These are phyloP conservation scores for Polylopha cassiicola DNA, from an alignment of 2,888 invertebrate genomes.

Conservation along the genomic window DNA sequence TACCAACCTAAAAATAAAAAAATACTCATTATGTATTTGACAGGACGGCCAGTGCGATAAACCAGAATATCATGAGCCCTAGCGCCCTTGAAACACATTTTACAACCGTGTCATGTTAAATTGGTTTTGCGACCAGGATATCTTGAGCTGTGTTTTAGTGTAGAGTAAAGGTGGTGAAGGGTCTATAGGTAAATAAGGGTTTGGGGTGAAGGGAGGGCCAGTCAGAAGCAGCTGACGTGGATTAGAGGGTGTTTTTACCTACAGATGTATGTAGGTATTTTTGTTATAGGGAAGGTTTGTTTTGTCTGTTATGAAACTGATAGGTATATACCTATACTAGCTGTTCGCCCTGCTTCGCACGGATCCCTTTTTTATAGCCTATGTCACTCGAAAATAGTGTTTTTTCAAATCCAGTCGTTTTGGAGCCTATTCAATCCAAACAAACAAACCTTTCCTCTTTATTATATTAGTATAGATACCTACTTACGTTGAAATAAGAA, in stretches of 20 bases:
- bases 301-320: too few relatives aligned
- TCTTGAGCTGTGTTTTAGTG: conserved; percentile 37
- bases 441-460: too few relatives aligned
- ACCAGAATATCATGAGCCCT: conserved; percentile 37
- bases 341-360: too few relatives aligned
- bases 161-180: conserved; percentile 32
- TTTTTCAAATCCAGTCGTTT: too few relatives aligned
- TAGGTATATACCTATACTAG: too few relatives aligned
- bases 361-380: too few relatives aligned
- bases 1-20: conserved; percentile 38
- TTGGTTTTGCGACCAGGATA: conserved; percentile 41
- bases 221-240: conserved; percentile 74
- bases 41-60: conserved; percentile 38
- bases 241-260: conserved; percentile 72
- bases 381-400: too few relatives aligned
- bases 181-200: conserved; percentile 49
- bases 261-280: conserved; percentile 48
- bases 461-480: too few relatives aligned
- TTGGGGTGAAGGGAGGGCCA: conserved; percentile 49
- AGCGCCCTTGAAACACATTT: background rate
- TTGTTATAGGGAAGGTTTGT: too few relatives aligned
- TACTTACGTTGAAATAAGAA: too few relatives aligned
- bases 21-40: conserved; percentile 64
- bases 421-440: too few relatives aligned
- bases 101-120: conserved; percentile 35